Evolutionary conservation across 2,113 vertebrate species (phyloP), one percentile per base, ranked within the genome.

Genomic region (Cinclus cinclus): DNA sequence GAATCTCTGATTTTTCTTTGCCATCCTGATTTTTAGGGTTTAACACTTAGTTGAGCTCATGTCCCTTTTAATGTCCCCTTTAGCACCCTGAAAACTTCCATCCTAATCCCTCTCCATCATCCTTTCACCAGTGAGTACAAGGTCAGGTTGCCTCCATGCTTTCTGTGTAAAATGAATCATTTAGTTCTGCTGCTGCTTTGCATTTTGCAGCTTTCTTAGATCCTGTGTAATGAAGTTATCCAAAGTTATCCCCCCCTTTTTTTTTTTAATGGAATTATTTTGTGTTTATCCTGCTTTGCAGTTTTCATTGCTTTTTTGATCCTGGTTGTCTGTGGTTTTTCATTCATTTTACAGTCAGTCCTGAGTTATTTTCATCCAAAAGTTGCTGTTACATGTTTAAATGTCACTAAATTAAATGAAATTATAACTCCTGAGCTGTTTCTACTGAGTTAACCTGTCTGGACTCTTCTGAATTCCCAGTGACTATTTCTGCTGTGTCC

Each of bases 1-100:
- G 58, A 71, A 37, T 49, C 39, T 28, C 13, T 68, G 20, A 10
- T 49, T 77, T 80, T 67, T 55, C 52, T 83, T 60, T 21, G 0
- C 46, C 85, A 31, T 23, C 41, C 84, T 79, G 62, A 41, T 41
- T 88, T 52, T 62, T 46, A 27, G 42, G 44, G 11, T 68, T 76
- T 33, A 67, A 68, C 64, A 8, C 35, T 56, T 87, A 85, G 89
- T 62, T 89, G 84, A 94, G 94, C 78, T 96, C 25, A 23, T 73
- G 62, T 90, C 75, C 87, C 17, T 91, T 94, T 82, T 42, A 58
- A 92, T 87, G 81, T 94, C 82, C 87, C 74, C 87, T 97, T 87
- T 16, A 95, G 95, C 76, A 79, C 42, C 64, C 68, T 93, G 90
- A 87, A 87, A 91, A 53, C 58, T 89, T 87, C 63, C 68, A 81